Conservation (phyloP, 2,113 vertebrate genomes). For the Cyanistes caeruleus region DNA sequence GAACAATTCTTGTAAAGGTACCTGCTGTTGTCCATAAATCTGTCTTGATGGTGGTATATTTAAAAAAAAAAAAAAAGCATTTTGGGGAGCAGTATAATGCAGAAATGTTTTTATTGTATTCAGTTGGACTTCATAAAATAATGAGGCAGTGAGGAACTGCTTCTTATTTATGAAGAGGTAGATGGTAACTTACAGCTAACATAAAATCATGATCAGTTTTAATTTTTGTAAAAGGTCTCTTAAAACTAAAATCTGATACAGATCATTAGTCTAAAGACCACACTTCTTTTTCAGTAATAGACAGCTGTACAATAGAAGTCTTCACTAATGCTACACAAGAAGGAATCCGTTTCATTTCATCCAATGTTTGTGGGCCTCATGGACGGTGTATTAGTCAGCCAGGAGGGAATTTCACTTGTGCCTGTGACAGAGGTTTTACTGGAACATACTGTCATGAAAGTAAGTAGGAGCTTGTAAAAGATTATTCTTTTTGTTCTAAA, state of each 20-base stretch:
- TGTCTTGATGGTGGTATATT: background rate
- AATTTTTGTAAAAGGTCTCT: background rate
- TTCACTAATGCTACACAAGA: slow-evolving; percentile 80
- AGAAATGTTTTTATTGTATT: background rate
- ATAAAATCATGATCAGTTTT: background rate
- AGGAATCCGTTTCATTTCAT: slow-evolving; percentile 80
- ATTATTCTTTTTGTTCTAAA: background rate
- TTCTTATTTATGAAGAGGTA: background rate
- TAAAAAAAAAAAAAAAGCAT: background rate
- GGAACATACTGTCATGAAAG: slow-evolving; percentile 96
- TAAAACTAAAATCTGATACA: background rate
- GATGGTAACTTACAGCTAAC: background rate
- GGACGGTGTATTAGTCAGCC: slow-evolving; percentile 90
- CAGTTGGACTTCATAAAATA: background rate
- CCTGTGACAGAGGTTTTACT: slow-evolving; percentile 91
- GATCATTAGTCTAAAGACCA: background rate
- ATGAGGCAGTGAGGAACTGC: background rate
- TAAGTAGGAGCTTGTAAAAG: slow-evolving; percentile 72
- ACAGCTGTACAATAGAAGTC: slow-evolving; percentile 90
- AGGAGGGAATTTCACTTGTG: slow-evolving; percentile 92
- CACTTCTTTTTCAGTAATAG: slow-evolving; percentile 81
- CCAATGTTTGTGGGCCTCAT: slow-evolving; percentile 90
- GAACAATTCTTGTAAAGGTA: slow-evolving; percentile 89
- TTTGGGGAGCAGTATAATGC: background rate
- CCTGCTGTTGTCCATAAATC: background rate